Evolutionary conservation across 2,113 vertebrate species (phyloP).

Genomic region (Dicerorhinus sumatrensis): DNA sequence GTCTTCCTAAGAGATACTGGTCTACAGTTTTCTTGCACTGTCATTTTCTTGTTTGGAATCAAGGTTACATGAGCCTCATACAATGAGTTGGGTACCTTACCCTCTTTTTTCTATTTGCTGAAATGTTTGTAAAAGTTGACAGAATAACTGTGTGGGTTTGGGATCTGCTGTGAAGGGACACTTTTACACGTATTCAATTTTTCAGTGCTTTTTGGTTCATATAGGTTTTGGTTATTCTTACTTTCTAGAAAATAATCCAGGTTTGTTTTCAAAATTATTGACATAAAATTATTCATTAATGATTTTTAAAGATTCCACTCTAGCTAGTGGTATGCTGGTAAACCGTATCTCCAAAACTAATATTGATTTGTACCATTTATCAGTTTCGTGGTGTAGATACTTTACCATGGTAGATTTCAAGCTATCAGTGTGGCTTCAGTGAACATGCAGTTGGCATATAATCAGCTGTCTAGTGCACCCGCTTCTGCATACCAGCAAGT

Average conservation of each 20-base stretch:
- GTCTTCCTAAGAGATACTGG: not conserved
- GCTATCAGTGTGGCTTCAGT: not conserved
- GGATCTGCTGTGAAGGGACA: not conserved
- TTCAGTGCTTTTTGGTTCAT: not conserved
- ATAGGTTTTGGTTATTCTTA: not conserved
- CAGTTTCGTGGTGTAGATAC: not conserved
- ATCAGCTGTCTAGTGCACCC: not conserved
- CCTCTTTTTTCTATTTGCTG: not conserved
- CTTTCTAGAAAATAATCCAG: not conserved
- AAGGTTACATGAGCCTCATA: not conserved
- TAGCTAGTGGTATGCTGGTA: not conserved
- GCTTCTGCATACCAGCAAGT: not conserved
- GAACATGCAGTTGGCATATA: not conserved
- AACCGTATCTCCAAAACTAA: not conserved
- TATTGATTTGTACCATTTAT: not conserved
- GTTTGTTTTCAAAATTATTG: not conserved
- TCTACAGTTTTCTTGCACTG: not conserved
- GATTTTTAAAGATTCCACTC: not conserved
- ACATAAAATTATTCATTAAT: not conserved
- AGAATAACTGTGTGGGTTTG: not conserved
- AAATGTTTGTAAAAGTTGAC: not conserved
- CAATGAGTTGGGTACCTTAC: not conserved
- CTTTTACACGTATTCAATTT: not conserved
- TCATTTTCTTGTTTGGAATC: not conserved
- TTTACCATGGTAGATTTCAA: not conserved